Percentiles rank a stretch among this genome's conserved stretches.
Conservation (phyloP, 2,888 invertebrate genomes). For the Anorthoa munda region DNA sequence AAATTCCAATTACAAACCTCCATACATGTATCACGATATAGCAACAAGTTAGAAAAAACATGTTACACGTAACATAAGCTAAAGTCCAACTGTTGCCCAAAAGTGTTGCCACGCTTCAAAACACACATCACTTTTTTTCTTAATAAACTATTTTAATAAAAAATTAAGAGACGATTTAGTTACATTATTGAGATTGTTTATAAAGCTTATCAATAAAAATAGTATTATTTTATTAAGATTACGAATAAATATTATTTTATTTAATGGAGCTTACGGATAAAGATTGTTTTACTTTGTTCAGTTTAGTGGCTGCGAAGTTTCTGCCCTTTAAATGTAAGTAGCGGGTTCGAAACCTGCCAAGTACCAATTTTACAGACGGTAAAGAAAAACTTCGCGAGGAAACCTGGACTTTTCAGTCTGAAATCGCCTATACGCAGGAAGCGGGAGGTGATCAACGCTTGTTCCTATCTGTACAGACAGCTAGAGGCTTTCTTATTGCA, state of each 20-base stretch:
- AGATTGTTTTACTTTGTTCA: conserved; percentile 14
- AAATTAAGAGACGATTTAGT: conserved; percentile 46
- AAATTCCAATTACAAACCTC: background rate
- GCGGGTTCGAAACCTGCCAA: conserved; percentile 2
- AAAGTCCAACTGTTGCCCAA: background rate
- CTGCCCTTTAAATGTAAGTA: background rate
- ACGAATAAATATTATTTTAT: conserved; percentile 26
- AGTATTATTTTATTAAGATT: conserved; percentile 63
- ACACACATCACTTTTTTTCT: conserved; percentile 4
- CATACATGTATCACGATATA: background rate
- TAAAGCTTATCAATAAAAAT: conserved; percentile 65
- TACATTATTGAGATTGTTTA: conserved; percentile 55
- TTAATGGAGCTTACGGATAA: conserved; percentile 18
- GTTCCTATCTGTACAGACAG: conserved; percentile 12
- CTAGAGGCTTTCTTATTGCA: background rate
- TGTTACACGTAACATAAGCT: background rate
- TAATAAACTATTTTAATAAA: conserved; percentile 24
- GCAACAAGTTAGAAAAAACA: conserved; percentile 8
- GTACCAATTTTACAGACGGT: background rate
- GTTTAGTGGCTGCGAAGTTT: background rate
- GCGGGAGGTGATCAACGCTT: background rate
- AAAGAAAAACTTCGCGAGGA: conserved; percentile 7
- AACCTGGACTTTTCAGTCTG: conserved; percentile 3
- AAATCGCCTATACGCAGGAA: background rate
- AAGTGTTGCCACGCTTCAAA: conserved; percentile 50